Evolutionary conservation across 2,888 invertebrate genomes (phyloP).

Genomic region (Sipha maydis): DNA sequence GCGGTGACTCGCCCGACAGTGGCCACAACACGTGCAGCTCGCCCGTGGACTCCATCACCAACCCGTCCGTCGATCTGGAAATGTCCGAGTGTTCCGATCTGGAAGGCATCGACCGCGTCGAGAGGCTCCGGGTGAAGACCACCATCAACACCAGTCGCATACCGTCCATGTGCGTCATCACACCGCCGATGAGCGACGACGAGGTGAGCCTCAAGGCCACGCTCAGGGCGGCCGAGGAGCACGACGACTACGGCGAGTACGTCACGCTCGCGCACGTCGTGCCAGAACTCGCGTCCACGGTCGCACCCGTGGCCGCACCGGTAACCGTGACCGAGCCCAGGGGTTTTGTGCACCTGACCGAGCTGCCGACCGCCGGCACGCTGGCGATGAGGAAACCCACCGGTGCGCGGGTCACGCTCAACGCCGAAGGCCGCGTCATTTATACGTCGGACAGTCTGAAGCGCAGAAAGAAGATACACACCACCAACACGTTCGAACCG

Average conservation of each 20-base stretch:
- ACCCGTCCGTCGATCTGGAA: slow-evolving; percentile 80
- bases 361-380: slow-evolving; percentile 31
- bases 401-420: slow-evolving; percentile 83
- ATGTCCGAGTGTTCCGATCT: slow-evolving; percentile 88
- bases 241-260: slow-evolving; percentile 79
- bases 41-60: slow-evolving; percentile 75
- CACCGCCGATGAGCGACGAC: slow-evolving; percentile 87
- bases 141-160: slow-evolving; percentile 87
- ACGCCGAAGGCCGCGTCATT: slow-evolving; percentile 88
- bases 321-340: neutral
- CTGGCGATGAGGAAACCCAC: slow-evolving; percentile 72
- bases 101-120: slow-evolving; percentile 87
- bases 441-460: slow-evolving; percentile 87
- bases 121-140: slow-evolving; percentile 86
- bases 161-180: slow-evolving; percentile 92
- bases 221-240: neutral
- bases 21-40: slow-evolving; percentile 85
- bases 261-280: slow-evolving; percentile 76
- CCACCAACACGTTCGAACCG: slow-evolving; percentile 80
- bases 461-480: slow-evolving; percentile 81
- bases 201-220: slow-evolving; percentile 72
- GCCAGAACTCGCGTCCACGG: slow-evolving; percentile 74
- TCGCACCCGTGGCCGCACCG: neutral
- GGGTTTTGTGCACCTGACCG: slow-evolving; percentile 40
- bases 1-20: slow-evolving; percentile 82